Conservation (phyloP, 2,797 vertebrate genomes). For the Myotis planiceps region DNA sequence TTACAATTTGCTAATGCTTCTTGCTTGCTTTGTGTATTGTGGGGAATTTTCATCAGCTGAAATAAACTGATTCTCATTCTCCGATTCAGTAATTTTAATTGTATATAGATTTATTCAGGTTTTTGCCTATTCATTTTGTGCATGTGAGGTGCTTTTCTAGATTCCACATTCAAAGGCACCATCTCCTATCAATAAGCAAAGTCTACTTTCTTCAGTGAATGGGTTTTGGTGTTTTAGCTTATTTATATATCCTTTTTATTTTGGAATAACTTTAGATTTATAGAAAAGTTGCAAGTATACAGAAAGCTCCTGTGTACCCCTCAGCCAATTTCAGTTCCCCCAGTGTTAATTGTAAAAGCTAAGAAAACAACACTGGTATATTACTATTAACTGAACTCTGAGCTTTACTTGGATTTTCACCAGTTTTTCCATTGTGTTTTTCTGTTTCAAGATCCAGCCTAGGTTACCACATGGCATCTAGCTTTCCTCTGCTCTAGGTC, state of each 20-base stretch:
- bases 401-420: conserved; percentile 20
- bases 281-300: background rate
- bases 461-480: background rate
- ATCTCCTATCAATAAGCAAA: background rate
- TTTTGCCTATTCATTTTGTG: background rate
- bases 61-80: conserved; percentile 4
- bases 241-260: background rate
- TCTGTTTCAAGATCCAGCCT: background rate
- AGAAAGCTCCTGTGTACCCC: background rate
- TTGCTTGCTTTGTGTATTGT: background rate
- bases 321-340: background rate
- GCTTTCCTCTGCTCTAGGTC: background rate
- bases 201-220: background rate
- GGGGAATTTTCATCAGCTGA: background rate
- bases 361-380: background rate
- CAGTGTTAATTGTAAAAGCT: background rate
- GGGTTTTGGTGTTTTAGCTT: background rate
- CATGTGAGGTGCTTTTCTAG: background rate
- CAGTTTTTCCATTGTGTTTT: background rate
- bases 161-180: background rate
- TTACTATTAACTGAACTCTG: conserved; percentile 4
- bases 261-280: background rate
- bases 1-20: background rate
- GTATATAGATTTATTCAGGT: background rate
- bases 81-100: background rate